A percentile compares a stretch with the other conserved stretches of the same genome.
These are phyloP conservation scores for Drosophila paulistorum DNA, from an alignment of 1,140 invertebrate genomes.

Conservation along the genomic window DNA sequence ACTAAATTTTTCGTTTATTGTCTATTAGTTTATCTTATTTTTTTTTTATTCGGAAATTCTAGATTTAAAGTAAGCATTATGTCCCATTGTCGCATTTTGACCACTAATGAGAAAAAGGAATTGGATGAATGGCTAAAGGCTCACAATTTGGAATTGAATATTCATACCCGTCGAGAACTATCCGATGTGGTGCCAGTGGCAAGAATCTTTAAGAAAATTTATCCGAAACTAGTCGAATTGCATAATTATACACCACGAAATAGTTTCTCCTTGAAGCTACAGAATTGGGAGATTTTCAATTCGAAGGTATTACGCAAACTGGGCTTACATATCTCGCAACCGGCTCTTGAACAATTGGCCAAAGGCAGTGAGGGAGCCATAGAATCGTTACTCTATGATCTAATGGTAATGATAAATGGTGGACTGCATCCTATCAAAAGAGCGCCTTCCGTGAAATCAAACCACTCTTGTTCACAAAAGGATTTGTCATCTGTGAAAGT, in stretches of 20 bases:
- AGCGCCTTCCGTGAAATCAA: neutral
- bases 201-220: slow-evolving; percentile 87
- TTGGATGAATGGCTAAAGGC: slow-evolving; percentile 86
- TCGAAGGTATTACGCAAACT: slow-evolving; percentile 88
- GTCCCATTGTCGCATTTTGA: slow-evolving; percentile 34
- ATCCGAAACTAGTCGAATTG: slow-evolving; percentile 88
- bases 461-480: neutral
- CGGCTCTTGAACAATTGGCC: slow-evolving; percentile 86
- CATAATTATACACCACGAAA: slow-evolving; percentile 89
- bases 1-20: neutral
- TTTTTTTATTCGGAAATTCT: neutral
- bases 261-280: slow-evolving; percentile 86
- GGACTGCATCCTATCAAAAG: neutral
- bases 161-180: slow-evolving; percentile 54
- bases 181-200: slow-evolving; percentile 89
- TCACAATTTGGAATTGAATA: slow-evolving; percentile 84
- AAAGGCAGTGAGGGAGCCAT: slow-evolving; percentile 86
- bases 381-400: slow-evolving; percentile 85
- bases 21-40: neutral
- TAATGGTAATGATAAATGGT: slow-evolving; percentile 58
- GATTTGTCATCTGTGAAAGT: slow-evolving; percentile 31
- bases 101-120: slow-evolving; percentile 28
- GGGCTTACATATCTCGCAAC: slow-evolving; percentile 84
- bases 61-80: slow-evolving; percentile 8
- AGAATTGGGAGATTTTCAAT: slow-evolving; percentile 90